These are phyloP conservation scores for Drosophila falleni DNA, from an alignment of 2,888 invertebrate species.

Conservation along the genomic window DNA sequence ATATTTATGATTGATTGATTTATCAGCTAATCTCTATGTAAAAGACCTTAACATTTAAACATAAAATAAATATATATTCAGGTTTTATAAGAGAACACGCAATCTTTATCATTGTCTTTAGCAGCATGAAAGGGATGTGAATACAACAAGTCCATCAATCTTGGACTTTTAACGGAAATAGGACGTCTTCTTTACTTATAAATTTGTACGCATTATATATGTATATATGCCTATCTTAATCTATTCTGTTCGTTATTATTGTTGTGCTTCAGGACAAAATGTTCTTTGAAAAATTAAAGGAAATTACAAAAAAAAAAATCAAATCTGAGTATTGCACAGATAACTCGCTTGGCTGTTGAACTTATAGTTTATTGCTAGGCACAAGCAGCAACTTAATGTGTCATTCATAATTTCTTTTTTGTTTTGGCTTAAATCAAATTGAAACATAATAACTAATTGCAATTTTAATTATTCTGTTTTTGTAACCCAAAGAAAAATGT, in stretches of 20 bases:
- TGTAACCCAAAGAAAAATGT: not conserved
- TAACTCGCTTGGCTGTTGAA: constrained; percentile 34
- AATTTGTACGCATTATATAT: constrained; percentile 9
- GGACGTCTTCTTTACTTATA: constrained; percentile 9
- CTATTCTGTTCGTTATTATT: constrained; percentile 28
- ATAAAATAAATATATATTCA: constrained; percentile 28
- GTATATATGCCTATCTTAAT: constrained; percentile 15
- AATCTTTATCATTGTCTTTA: constrained; percentile 34
- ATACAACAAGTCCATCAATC: constrained; percentile 16
- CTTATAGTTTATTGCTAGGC: constrained; percentile 30
- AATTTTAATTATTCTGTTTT: constrained; percentile 10
- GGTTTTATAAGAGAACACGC: constrained; percentile 26
- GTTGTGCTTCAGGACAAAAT: constrained; percentile 34
- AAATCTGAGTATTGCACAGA: constrained; percentile 42
- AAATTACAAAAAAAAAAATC: not conserved
- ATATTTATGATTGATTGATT: not conserved
- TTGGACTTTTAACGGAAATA: constrained; percentile 14
- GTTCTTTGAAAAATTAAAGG: not conserved
- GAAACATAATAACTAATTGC: constrained; percentile 22
- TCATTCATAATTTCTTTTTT: not conserved
- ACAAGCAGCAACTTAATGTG: constrained; percentile 14
- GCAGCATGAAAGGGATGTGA: constrained; percentile 14
- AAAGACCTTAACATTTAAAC: constrained; percentile 3
- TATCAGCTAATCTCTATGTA: not conserved
- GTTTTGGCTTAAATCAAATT: constrained; percentile 2